Conservation (phyloP, 2,113 vertebrate genomes). For the Solenodon paradoxus region DNA sequence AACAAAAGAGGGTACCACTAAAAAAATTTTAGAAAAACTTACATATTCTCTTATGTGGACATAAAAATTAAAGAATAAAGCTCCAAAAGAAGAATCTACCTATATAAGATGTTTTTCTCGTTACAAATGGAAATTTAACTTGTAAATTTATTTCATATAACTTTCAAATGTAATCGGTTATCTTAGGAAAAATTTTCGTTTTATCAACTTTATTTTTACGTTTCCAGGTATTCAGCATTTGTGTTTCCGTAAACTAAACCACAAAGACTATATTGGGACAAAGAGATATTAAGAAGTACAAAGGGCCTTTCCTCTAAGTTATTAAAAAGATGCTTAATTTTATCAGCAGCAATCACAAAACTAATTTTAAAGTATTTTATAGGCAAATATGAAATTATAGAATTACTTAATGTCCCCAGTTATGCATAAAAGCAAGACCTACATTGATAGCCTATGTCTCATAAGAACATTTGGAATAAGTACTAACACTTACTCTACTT, state of each 20-base stretch:
- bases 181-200: constrained; percentile 25
- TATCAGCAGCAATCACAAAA: constrained; percentile 9
- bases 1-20: not conserved
- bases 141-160: constrained; percentile 7
- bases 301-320: not conserved
- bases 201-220: not conserved
- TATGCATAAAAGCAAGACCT: constrained; percentile 12
- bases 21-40: constrained; percentile 10
- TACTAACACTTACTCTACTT: not conserved
- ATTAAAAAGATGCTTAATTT: not conserved
- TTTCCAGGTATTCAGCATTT: constrained; percentile 37
- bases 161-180: constrained; percentile 12
- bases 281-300: constrained; percentile 6
- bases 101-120: constrained; percentile 23
- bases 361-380: not conserved
- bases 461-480: not conserved
- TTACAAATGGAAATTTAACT: constrained; percentile 36
- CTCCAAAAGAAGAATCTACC: not conserved
- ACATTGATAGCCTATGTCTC: not conserved
- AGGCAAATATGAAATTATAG: not conserved
- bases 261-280: constrained; percentile 26
- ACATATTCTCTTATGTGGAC: not conserved
- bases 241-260: not conserved
- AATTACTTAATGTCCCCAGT: not conserved
- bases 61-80: constrained; percentile 20